phyloP scores from a whole-genome alignment of 2,888 invertebrate species.

The Patella caerulea region DNA sequence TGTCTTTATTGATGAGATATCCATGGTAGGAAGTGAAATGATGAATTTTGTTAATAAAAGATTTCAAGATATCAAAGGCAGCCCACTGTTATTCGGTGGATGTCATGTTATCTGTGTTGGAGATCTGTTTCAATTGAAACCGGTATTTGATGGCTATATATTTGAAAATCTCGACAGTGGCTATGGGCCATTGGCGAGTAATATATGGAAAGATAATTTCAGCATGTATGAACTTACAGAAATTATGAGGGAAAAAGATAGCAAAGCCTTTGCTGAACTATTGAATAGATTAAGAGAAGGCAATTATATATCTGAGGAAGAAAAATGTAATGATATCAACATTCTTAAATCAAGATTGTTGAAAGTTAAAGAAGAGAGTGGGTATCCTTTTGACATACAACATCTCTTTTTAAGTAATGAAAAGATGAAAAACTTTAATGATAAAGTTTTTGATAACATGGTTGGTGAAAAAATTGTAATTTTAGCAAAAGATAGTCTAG shows the following conservation, averaged over 20 bases:
- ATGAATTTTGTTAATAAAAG: slow-evolving; percentile 31
- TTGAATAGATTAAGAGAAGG: slow-evolving; percentile 43
- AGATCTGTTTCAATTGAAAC: slow-evolving; percentile 19
- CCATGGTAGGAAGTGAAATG: slow-evolving; percentile 37
- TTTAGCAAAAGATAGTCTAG: not conserved
- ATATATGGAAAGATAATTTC: slow-evolving; percentile 26
- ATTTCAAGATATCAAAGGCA: slow-evolving; percentile 30
- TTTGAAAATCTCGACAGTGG: slow-evolving; percentile 16
- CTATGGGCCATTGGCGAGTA: slow-evolving; percentile 18
- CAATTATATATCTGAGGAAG: slow-evolving; percentile 12
- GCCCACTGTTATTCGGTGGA: slow-evolving; percentile 26
- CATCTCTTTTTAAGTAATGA: not conserved
- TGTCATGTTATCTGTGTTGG: slow-evolving; percentile 14
- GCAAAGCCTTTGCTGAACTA: slow-evolving; percentile 40
- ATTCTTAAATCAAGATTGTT: not conserved
- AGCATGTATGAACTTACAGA: slow-evolving; percentile 35
- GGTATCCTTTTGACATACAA: not conserved
- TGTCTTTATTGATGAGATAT: slow-evolving; percentile 43
- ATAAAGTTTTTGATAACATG: not conserved
- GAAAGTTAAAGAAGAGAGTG: not conserved
- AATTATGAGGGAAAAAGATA: slow-evolving; percentile 27
- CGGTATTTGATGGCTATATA: slow-evolving; percentile 30
- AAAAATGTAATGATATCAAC: not conserved
- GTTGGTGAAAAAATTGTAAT: not conserved
- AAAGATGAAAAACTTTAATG: not conserved